Evolutionary conservation across 64 coral and sea anemone genomes (phyloP).

Genomic region (Montipora capricornis): DNA sequence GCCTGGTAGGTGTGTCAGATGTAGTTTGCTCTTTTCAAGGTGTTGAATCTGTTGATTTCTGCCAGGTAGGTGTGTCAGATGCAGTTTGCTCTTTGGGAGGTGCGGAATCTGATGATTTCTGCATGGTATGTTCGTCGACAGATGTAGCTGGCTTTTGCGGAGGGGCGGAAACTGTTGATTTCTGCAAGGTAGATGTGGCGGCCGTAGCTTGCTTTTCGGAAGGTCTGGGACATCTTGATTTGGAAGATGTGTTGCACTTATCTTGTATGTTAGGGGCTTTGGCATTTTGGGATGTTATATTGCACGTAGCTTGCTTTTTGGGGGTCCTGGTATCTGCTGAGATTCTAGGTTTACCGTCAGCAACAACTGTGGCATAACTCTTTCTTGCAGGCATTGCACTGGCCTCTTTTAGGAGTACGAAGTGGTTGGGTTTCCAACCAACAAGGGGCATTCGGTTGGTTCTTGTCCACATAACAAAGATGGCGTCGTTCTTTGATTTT

Average conservation of each 20-base stretch:
- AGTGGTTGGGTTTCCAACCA: constrained; percentile 6
- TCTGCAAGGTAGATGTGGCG: too few species aligned
- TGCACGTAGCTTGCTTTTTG: too few species aligned
- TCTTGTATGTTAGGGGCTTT: background rate
- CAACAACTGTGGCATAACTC: background rate
- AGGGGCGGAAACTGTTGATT: too few species aligned
- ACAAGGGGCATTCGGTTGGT: constrained; percentile 5
- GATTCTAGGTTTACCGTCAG: background rate
- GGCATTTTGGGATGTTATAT: too few species aligned
- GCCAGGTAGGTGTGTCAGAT: background rate
- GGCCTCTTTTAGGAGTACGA: background rate
- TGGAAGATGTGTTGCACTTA: background rate
- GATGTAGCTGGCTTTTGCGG: too few species aligned
- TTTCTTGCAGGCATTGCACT: background rate
- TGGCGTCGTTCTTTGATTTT: background rate
- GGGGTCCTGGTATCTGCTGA: background rate
- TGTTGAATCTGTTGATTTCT: background rate
- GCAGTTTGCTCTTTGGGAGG: background rate
- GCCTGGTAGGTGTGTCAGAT: background rate
- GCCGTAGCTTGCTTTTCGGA: too few species aligned
- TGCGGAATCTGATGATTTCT: too few species aligned
- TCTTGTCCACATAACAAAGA: constrained; percentile 44
- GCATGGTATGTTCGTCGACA: too few species aligned
- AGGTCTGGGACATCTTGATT: background rate
- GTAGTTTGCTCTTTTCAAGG: background rate